Conservation (phyloP, 2,888 invertebrate species). For the Papilio protenor region DNA sequence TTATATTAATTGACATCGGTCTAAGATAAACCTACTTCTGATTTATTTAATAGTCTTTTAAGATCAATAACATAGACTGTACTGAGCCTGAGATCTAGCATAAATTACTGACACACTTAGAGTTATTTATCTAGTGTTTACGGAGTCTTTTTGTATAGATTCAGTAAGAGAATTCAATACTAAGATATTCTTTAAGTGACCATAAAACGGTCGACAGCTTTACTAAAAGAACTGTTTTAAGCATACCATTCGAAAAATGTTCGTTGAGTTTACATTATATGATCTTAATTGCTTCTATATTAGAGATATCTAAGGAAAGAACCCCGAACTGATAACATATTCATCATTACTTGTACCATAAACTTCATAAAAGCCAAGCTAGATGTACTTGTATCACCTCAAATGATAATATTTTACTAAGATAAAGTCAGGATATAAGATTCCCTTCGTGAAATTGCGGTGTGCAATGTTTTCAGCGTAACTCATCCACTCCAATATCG, state of each 20-base stretch:
- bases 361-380: neutral
- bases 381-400: neutral
- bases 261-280: no score
- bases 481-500: conserved; percentile 79
- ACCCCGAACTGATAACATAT: neutral
- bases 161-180: neutral
- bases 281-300: no score
- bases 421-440: conserved; percentile 24
- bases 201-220: no score
- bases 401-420: conserved; percentile 17
- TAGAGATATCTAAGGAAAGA: no score
- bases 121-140: neutral
- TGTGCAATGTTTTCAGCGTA: conserved; percentile 70
- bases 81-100: neutral
- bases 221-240: no score
- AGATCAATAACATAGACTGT: neutral
- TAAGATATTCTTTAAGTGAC: no score
- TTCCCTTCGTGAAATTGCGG: conserved; percentile 44
- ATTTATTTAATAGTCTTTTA: neutral
- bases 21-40: neutral
- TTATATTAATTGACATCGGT: neutral
- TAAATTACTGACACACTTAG: neutral
- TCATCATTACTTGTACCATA: neutral
- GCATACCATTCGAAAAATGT: no score
- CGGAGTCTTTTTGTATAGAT: neutral